phyloP scores from a whole-genome alignment of 2,888 invertebrate species.

The Drosophila pullipes region DNA sequence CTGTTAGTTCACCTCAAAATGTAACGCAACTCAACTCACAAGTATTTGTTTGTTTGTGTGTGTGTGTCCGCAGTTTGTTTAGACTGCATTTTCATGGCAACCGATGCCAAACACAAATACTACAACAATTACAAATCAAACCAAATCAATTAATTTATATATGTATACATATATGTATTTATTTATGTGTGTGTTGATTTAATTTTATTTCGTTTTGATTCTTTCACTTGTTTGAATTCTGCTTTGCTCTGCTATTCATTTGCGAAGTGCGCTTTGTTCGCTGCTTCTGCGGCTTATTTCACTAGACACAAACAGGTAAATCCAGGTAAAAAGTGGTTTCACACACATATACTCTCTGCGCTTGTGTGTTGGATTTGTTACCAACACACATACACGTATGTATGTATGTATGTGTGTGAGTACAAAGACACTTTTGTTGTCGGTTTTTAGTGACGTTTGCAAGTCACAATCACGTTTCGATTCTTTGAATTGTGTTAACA shows the following conservation, averaged over 20 bases:
- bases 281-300: conserved; percentile 53
- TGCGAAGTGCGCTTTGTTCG: conserved; percentile 49
- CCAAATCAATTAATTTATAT: conserved; percentile 28
- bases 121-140: conserved; percentile 16
- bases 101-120: conserved; percentile 35
- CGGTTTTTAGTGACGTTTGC: conserved; percentile 46
- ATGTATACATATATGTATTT: background rate
- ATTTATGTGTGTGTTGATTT: background rate
- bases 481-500: conserved; percentile 28
- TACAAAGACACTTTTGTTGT: conserved; percentile 48
- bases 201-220: conserved; percentile 20
- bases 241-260: conserved; percentile 40
- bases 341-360: conserved; percentile 45
- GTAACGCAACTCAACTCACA: conserved; percentile 21
- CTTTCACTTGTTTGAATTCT: conserved; percentile 37
- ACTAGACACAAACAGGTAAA: conserved; percentile 80
- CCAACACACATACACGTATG: conserved; percentile 38
- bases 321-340: conserved; percentile 84
- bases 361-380: conserved; percentile 60
- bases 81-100: conserved; percentile 81
- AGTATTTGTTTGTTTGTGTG: conserved; percentile 47
- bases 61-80: conserved; percentile 55
- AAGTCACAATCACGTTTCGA: conserved; percentile 27
- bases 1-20: conserved; percentile 3
- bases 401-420: conserved; percentile 5